A percentile compares a stretch with the other conserved stretches of the same genome.
Conservation (phyloP, 1,140 invertebrate genomes). For the Batillaria attramentaria region DNA sequence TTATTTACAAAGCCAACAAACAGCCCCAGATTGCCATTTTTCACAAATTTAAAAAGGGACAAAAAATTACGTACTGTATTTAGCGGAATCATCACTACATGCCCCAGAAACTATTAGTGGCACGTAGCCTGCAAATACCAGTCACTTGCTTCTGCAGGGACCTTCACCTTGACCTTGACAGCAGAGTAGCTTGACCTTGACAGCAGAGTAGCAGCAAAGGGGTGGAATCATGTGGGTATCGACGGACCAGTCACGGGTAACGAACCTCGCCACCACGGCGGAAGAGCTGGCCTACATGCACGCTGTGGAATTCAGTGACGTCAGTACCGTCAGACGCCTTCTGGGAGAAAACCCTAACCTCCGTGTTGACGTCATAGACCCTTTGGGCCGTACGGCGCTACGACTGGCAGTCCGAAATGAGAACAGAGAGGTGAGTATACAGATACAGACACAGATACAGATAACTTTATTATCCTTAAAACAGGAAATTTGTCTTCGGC, state of each 20-base stretch:
- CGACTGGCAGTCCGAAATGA: conserved; percentile 60
- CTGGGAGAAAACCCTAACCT: conserved; percentile 51
- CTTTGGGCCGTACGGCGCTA: conserved; percentile 56
- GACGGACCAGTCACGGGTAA: not conserved
- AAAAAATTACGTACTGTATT: not conserved
- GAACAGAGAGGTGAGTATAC: conserved; percentile 58
- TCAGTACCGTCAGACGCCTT: conserved; percentile 42
- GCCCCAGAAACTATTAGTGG: not conserved
- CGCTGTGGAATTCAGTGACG: conserved; percentile 54
- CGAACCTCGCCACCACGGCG: conserved; percentile 5
- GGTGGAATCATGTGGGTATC: conserved; percentile 20
- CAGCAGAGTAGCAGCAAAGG: not conserved
- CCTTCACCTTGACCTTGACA: not conserved
- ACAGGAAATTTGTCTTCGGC: too few species aligned
- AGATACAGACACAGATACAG: too few species aligned
- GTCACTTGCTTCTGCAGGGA: not conserved
- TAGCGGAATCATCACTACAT: not conserved
- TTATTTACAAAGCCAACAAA: too few species aligned
- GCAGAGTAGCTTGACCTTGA: not conserved
- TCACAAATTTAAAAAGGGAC: too few species aligned
- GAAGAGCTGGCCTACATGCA: conserved; percentile 48
- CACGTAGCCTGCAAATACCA: not conserved
- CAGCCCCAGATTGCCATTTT: too few species aligned
- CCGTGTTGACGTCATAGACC: conserved; percentile 54
- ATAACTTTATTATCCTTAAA: too few species aligned